Evolutionary conservation across 2,888 invertebrate genomes (phyloP), one percentile per base, ranked within the genome.

Genomic region (Anoplius nigerrimus): DNA sequence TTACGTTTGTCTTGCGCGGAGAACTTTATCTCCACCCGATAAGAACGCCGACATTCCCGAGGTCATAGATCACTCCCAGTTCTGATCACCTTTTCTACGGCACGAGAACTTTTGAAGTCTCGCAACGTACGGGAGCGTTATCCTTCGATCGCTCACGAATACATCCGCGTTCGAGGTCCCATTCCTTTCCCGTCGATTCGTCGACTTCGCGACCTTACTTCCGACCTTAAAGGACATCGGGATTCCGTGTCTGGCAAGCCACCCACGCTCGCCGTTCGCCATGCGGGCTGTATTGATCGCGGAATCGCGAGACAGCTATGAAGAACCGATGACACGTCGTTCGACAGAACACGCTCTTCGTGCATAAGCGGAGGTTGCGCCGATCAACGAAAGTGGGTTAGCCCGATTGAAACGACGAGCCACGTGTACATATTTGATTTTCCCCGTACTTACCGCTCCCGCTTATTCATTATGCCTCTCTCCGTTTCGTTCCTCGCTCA

Each of bases 361-460:
- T 63, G 62, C 62, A 75, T 72, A 43, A 66, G 67, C 27, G 54
- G 43, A 53, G 62, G 53, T 18, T 48, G 48, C 48, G 8, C 1
- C 16, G 16, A 48, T 48, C 48, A 54, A 72, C 62, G 76, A 81
- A 81, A 81, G 81, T 81, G 75, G 81, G 81, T 81, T 81, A 81
- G 72, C 8, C 68, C 56, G 77, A 80, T 76, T 69, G 74, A 72
- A 76, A 80, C 72, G 53, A 64, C 60, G 45, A 48, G 65, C 67
- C 61, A 69, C 54, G 34, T 51, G 52, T 62, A 63, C 66, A 70
- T 69, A 74, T 81, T 78, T 78, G 78, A 76, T 81, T 81, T 79
- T 81, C 81, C 75, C 78, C 69, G 69, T 51, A 34, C 11, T 66
- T 63, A 56, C 66, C 71, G 75, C 71, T 72, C 74, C 73, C 64